Base-by-base conservation (phyloP, 2,797 vertebrate genomes). In the Myripristis murdjan region DNA sequence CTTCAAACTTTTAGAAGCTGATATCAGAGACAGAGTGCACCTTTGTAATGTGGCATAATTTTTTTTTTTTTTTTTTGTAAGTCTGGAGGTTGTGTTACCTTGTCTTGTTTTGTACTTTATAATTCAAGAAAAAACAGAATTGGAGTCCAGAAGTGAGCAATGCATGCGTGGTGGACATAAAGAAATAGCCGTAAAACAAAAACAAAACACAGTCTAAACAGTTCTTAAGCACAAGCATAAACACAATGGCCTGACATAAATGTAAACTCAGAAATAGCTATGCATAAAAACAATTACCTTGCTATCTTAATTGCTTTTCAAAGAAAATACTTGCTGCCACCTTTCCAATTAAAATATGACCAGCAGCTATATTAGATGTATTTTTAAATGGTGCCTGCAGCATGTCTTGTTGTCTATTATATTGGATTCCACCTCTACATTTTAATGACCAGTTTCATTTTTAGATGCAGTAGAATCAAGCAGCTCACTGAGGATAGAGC, bases 301-400 rank as follows among this genome's bases (percentile, higher is more conserved):
- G 68, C 89, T 90, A 93, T 92, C 90, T 91, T 94, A 94, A 94
- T 92, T 94, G 91, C 90, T 92, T 94, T 91, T 77, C 84, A 86
- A 89, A 90, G 89, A 89, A 91, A 91, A 92, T 83, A 90, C 80
- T 87, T 74, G 75, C 77, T 87, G 89, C 91, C 91, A 92, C 91
- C 84, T 93, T 94, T 92, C 92, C 91, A 94, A 95, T 95, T 95
- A 93, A 95, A 94, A 92, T 72, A 88, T 83, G 81, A 84, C 89
- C 91, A 81, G 72, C 66, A 90, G 93, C 87, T 75, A 91, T 82
- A 77, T 81, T 67, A 77, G 84, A 91, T 93, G 64, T 87, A 90
- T 90, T 93, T 93, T 93, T 89, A 87, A 93, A 92, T 64, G 68
- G 73, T 18, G 83, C 93, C 89, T 73, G 67, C 83, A 81, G 91